Evolutionary conservation across 2,797 vertebrate genomes (phyloP).

Genomic region (Malacoctenus gilli): DNA sequence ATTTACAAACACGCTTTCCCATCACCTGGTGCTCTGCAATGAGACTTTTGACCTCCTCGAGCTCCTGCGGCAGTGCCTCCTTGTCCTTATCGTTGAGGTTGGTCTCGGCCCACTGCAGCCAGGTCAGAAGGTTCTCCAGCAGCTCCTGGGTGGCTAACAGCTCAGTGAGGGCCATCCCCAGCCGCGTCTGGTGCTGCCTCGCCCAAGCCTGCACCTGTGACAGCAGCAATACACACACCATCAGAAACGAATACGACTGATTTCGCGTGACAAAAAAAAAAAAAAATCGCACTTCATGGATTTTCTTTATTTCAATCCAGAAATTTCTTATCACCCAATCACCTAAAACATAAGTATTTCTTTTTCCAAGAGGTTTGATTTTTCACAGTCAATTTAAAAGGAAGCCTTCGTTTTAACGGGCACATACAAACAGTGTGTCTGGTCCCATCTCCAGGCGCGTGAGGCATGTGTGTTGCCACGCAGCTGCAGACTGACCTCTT

Average conservation of each 20-base stretch:
- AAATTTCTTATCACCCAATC: no score
- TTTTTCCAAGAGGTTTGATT: no score
- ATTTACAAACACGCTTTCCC: background rate
- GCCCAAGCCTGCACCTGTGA: slow-evolving; percentile 94
- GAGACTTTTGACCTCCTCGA: slow-evolving; percentile 93
- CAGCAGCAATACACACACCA: slow-evolving; percentile 16
- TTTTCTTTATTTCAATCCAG: no score
- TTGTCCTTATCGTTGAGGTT: slow-evolving; percentile 93
- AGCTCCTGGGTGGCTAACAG: slow-evolving; percentile 90
- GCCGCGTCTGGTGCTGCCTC: slow-evolving; percentile 93
- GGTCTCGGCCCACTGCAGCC: slow-evolving; percentile 96
- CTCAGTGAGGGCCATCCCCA: slow-evolving; percentile 88
- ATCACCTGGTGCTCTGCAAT: slow-evolving; percentile 97
- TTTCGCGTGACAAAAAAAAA: no score
- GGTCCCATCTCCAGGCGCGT: slow-evolving; percentile 23
- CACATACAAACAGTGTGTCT: no score
- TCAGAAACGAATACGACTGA: no score
- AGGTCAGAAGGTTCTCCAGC: slow-evolving; percentile 91
- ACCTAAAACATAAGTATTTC: no score
- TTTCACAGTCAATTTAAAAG: no score
- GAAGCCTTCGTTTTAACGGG: no score
- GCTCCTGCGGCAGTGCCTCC: slow-evolving; percentile 91
- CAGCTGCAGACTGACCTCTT: slow-evolving; percentile 88
- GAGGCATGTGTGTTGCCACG: slow-evolving; percentile 11
- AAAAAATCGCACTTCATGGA: no score